Evolutionary conservation across 2,113 vertebrate species (phyloP), one percentile per base, ranked within the genome.

Genomic region (Electrona antarctica): DNA sequence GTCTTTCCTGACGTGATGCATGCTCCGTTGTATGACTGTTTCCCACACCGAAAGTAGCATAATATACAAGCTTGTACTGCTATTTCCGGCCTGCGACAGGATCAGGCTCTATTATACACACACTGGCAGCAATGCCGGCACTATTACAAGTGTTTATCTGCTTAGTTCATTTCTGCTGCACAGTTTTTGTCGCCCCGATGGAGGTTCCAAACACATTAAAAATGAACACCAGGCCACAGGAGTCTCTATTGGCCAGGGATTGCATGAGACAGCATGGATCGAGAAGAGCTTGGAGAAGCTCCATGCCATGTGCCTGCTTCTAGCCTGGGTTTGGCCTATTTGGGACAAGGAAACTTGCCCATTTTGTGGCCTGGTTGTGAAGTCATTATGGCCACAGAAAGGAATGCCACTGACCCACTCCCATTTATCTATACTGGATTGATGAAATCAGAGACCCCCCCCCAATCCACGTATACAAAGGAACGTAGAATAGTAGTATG

Each of bases 121-220:
- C 21, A 21, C 21, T 21, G 21, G 21, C 21, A 21, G 21, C 21
- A 21, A 85, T 60, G 74, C 66, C 78, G 83, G 88, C 87, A 41
- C 33, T 6, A 41, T 41, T 89, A 79, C 87, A 79, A 88, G 70
- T 82, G 65, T 77, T 82, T 66, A 70, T 84, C 82, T 80, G 67
- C 79, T 85, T 71, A 70, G 81, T 78, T 71, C 28, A 54, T 63
- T 66, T 73, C 73, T 69, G 71, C 74, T 76, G 62, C 83, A 83
- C 81, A 86, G 80, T 85, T 69, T 84, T 88, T 80, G 87, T 77
- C 78, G 80, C 79, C 80, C 74, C 58, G 60, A 28, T 67, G 60
- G 72, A 75, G 64, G 57, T 70, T 77, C 59, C 65, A 67, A 56
- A 71, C 70, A 78, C 73, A 21, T 14, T 12, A 83, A 76, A 89